Evolutionary conservation across 2,113 vertebrate genomes (phyloP).

Genomic region (Phyllostomus discolor): DNA sequence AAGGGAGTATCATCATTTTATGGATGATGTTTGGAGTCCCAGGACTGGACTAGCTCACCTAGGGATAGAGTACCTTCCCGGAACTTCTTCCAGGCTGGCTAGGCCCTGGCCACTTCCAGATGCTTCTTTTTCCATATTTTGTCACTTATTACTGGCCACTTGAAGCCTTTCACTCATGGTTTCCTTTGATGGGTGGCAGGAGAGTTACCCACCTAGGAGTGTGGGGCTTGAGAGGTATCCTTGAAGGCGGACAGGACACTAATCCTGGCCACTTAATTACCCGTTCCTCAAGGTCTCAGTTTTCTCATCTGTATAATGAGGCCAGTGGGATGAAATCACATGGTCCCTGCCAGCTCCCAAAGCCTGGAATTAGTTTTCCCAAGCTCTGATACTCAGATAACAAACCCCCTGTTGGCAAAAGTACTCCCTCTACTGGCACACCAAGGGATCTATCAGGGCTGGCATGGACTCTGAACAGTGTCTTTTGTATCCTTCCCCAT

Average conservation of each 20-base stretch:
- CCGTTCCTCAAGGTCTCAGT: not conserved
- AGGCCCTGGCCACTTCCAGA: not conserved
- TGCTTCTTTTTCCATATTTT: not conserved
- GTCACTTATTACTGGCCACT: too few relatives aligned
- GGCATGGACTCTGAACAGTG: not conserved
- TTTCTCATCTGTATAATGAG: not conserved
- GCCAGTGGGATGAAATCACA: not conserved
- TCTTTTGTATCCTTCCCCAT: accelerated
- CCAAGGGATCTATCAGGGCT: not conserved
- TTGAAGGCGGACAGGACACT: not conserved
- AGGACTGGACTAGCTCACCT: not conserved
- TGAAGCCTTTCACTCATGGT: not conserved
- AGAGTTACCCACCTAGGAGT: not conserved
- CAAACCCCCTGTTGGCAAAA: not conserved
- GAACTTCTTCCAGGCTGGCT: not conserved
- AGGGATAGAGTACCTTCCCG: too few relatives aligned
- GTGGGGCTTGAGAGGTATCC: not conserved
- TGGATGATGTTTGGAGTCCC: not conserved
- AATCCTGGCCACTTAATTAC: too few relatives aligned
- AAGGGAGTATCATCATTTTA: accelerated
- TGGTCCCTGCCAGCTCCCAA: not conserved
- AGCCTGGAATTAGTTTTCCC: not conserved
- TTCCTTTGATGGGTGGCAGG: not conserved
- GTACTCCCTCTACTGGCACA: not conserved
- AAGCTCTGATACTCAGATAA: not conserved